A percentile compares a stretch with the other conserved stretches of the same genome.
Conservation (phyloP, 2,797 vertebrate species). For the Chrosomus eos region DNA sequence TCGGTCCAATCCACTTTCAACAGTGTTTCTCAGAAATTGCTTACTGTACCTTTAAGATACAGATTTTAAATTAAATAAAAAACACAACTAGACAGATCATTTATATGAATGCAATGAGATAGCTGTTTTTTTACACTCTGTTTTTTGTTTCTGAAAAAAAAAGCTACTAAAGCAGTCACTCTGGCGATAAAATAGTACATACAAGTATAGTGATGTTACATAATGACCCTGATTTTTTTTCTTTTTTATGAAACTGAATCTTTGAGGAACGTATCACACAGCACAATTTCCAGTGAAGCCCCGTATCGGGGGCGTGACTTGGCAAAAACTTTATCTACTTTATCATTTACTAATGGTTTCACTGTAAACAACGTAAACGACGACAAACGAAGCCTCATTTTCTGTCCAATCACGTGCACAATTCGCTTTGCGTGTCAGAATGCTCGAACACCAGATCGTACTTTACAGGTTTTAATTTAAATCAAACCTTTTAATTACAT, state of each 20-base stretch:
- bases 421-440: neutral
- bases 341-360: neutral
- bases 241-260: too few species aligned
- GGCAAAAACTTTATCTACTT: too few species aligned
- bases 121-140: neutral
- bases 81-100: conserved; percentile 9
- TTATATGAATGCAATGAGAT: neutral
- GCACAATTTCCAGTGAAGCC: neutral
- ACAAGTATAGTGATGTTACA: neutral
- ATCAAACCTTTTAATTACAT: too few species aligned
- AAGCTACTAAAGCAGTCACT: neutral
- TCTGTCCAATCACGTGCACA: neutral
- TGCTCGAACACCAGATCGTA: too few species aligned
- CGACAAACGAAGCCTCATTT: neutral
- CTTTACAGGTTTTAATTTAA: too few species aligned
- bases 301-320: neutral
- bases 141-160: too few species aligned
- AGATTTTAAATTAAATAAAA: conserved; percentile 59
- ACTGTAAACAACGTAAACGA: neutral
- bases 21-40: neutral
- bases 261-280: too few species aligned
- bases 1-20: neutral
- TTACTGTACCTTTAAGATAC: conserved; percentile 59
- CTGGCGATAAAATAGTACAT: neutral
- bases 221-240: neutral